Percentiles rank a stretch among this genome's conserved stretches.
phyloP scores from a whole-genome alignment of 2,888 invertebrate genomes.

The Oligia fasciuncula region DNA sequence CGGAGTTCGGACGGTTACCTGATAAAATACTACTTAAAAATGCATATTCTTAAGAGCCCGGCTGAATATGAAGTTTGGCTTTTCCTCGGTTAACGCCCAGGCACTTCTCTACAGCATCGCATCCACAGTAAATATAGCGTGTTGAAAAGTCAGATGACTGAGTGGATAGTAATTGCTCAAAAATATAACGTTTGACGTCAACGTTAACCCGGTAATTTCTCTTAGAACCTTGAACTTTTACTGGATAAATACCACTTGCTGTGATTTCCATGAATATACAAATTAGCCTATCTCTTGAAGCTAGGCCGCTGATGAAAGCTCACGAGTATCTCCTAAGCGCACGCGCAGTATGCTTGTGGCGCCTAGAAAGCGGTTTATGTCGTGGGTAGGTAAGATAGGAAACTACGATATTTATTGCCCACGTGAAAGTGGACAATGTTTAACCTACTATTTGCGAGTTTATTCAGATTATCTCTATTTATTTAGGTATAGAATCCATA shows the following conservation, averaged over 20 bases:
- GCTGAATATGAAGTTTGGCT: neutral
- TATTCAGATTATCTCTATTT: slow-evolving; percentile 24
- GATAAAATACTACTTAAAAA: neutral
- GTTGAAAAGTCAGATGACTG: neutral
- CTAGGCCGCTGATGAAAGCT: slow-evolving; percentile 24
- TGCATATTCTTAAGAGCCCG: neutral
- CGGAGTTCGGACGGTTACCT: neutral
- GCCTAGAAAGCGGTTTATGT: slow-evolving; percentile 52
- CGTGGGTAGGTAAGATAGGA: slow-evolving; percentile 36
- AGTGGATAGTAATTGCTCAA: neutral
- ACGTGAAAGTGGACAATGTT: slow-evolving; percentile 47
- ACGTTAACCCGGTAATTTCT: neutral
- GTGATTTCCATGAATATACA: slow-evolving; percentile 5
- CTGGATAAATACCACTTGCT: neutral
- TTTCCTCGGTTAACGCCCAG: neutral
- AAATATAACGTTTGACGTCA: slow-evolving; percentile 9
- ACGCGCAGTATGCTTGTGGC: slow-evolving; percentile 21
- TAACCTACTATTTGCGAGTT: slow-evolving; percentile 23
- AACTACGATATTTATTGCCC: slow-evolving; percentile 37
- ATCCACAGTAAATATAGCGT: neutral
- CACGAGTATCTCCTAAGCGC: slow-evolving; percentile 6
- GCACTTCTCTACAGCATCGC: neutral
- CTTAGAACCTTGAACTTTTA: neutral
- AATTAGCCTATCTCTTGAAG: neutral
- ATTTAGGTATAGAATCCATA: neutral